A percentile compares a stretch with the other conserved stretches of the same genome.
These are phyloP conservation scores for Halesus radiatus DNA, from an alignment of 1,140 invertebrate species.

Conservation along the genomic window DNA sequence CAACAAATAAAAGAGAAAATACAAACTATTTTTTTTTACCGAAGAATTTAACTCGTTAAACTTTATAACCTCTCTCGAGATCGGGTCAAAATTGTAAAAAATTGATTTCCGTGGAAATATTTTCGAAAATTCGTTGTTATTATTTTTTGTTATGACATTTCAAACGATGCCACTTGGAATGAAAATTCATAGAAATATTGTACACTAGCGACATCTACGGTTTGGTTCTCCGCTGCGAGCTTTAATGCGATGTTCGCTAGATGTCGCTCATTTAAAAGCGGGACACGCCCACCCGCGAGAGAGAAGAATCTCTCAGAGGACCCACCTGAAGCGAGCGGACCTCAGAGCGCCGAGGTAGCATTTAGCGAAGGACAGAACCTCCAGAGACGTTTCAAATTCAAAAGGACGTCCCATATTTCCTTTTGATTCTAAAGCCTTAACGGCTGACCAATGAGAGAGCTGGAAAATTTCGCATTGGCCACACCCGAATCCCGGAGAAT, in stretches of 20 bases:
- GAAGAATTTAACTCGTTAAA: no score
- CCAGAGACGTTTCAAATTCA: conserved; percentile 50
- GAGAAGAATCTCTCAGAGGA: conserved; percentile 50
- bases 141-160: conserved; percentile 24
- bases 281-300: conserved; percentile 52
- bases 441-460: conserved; percentile 48
- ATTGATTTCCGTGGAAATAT: background rate
- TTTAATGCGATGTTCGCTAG: conserved; percentile 18
- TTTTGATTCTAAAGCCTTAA: conserved; percentile 15
- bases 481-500: conserved; percentile 48
- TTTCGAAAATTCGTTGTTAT: background rate
- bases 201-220: conserved; percentile 43
- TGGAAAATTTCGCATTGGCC: conserved; percentile 55
- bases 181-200: background rate
- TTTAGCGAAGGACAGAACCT: conserved; percentile 42
- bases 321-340: conserved; percentile 53
- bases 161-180: background rate
- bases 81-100: background rate
- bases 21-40: no score
- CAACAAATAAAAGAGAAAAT: background rate
- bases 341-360: conserved; percentile 26
- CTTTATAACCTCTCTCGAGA: background rate
- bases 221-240: conserved; percentile 42
- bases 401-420: conserved; percentile 40
- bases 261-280: conserved; percentile 29